A percentile compares a stretch with the other conserved stretches of the same genome.
Conservation (phyloP, 2,797 vertebrate species). For the Oryzias sinensis region DNA sequence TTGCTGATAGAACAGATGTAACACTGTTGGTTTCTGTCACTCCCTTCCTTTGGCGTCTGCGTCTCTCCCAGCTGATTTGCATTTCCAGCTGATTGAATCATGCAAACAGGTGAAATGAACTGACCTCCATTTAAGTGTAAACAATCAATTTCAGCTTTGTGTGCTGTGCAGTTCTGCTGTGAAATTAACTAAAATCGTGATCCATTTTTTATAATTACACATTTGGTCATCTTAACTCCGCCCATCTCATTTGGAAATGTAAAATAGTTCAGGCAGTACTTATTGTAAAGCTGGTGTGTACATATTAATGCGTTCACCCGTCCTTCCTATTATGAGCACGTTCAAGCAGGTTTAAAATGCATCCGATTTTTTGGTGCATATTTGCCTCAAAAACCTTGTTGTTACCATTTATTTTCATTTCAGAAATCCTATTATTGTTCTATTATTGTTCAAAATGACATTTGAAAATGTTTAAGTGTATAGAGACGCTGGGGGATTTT, state of each 20-base stretch:
- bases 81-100: not conserved
- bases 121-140: not conserved
- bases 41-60: not conserved
- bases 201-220: constrained; percentile 18
- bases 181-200: constrained; percentile 12
- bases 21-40: no score
- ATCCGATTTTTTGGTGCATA: no score
- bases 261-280: constrained; percentile 10
- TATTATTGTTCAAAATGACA: not conserved
- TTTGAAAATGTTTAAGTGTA: not conserved
- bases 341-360: no score
- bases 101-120: constrained; percentile 15
- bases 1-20: no score
- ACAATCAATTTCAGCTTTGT: not conserved
- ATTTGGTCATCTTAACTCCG: constrained; percentile 27
- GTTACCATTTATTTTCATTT: no score
- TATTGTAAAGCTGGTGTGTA: not conserved
- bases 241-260: constrained; percentile 16
- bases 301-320: not conserved
- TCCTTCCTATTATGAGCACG: not conserved
- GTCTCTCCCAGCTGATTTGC: not conserved
- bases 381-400: no score
- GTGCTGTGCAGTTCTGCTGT: not conserved
- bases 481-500: no score
- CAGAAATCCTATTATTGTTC: not conserved